Evolutionary conservation across 1,140 invertebrate genomes (phyloP), one percentile per base, ranked within the genome.

Genomic region (Caenorhabditis inopinata): DNA sequence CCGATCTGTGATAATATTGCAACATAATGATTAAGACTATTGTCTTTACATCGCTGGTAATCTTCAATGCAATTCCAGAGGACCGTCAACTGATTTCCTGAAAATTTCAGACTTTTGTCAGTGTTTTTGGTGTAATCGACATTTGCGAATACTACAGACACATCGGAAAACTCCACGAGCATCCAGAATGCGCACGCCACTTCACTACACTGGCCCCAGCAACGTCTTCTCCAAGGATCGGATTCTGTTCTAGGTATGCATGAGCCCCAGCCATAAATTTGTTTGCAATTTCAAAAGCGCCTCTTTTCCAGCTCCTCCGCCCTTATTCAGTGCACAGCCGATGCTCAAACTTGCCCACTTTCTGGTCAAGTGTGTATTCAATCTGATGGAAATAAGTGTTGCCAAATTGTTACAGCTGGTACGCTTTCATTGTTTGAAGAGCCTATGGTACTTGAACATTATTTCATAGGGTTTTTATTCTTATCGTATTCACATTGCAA

Each of bases 351-450:
- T 16, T 83, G 83, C 47, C 83, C 83, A 23, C 48, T 78, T n/a
- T 77, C 74, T 29, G 81, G 83, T 14, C 81, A 82, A 47, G 78
- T 83, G 1, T 83, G 83, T 68, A 83, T 78, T 48, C 83, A 83
- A 45, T 83, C 83, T 23, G 82, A 83, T 78, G 82, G 82, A 25
- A 83, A 82, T 75, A 82, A 80, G 53, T 83, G 83, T 35, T 83
- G 83, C 35, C 83, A 83, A 75, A 80, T 76, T 49, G 78, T 80
- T 23, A 83, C 81, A n/a, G 48, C 81, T 46, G 83, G 83, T 83
- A 42, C 14, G 38, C 14, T 42, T 42, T 42, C 14, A 7, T 42
- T 42, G 38, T 42, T 5, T 42, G 6, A 14, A 14, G 38, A 42
- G 5, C 5, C 38, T 42, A 7, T 42, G 14, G 14, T 7, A 42